Base-by-base conservation (phyloP, 2,797 vertebrate genomes). In the Anabas testudineus region DNA sequence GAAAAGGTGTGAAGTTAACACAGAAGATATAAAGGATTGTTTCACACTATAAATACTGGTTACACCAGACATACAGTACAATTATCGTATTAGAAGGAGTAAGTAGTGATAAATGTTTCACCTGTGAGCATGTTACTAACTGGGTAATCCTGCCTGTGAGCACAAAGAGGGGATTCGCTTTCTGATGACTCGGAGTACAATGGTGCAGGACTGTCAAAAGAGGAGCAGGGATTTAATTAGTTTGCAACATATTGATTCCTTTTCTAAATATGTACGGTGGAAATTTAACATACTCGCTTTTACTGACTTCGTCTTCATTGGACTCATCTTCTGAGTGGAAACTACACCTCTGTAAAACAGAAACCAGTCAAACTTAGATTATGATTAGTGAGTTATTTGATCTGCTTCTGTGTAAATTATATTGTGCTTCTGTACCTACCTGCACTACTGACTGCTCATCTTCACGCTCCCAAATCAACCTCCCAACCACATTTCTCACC, bases 401-500 rank as follows among this genome's bases (percentile, higher is more conserved):
- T 64, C 10, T 43, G n/a, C 13, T 5, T 42, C 42, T 66, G 22
- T 48, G 21, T 56, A 22, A 34, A 26, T n/a, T 46, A 5, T 1
- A 19, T 46, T 43, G 9, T 21, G 18, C 10, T 26, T 7, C 24
- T 56, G 19, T 30, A 28, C 37, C 46, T 66, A 95, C 94, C 92
- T 93, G 81, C 57, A 83, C 43, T 34, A 26, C 37, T 10, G 32
- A 63, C 22, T 72, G 73, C 52, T 85, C 28, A 22, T 90, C 87
- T 0, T 90, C 87, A 79, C 78, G 78, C 86, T 99, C 97, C 98
- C 98, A 99, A 70, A 98, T 96, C 70, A 98, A 95, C 67, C 65
- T 85, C 46, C 97, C 97, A 16, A 95, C 89, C 76, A 92, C 84
- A 7, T 75, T 86, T 89, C 94, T 96, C 81, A 99, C 95, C 81